A percentile compares a stretch with the other conserved stretches of the same genome.
These are phyloP conservation scores for Erpornis zantholeuca DNA, from an alignment of 2,113 vertebrate genomes.

Conservation along the genomic window DNA sequence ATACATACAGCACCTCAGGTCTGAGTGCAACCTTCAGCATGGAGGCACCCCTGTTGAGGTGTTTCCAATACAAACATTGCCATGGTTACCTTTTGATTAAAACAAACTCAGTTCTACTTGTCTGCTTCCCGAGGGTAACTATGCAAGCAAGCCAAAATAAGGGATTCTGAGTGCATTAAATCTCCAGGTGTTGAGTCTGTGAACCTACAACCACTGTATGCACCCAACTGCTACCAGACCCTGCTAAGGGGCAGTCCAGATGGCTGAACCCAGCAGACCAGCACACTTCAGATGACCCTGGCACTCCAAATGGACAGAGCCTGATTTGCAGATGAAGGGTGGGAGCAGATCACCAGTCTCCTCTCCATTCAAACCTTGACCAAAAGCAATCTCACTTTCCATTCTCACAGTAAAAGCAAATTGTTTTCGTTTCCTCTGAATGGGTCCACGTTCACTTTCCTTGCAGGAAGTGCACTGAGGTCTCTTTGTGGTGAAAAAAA, in stretches of 20 bases:
- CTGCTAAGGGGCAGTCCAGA: neutral
- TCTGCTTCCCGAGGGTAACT: neutral
- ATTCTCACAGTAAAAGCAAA: neutral
- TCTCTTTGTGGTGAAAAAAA: neutral
- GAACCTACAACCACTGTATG: neutral
- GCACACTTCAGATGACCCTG: neutral
- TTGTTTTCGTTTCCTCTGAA: neutral
- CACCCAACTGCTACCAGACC: neutral
- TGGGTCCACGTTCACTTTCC: neutral
- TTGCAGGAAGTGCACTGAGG: neutral
- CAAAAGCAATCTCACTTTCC: neutral
- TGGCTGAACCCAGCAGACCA: neutral
- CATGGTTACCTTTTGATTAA: constrained; percentile 1
- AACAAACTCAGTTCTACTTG: neutral
- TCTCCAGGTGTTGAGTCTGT: neutral
- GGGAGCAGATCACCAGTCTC: neutral
- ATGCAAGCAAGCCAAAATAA: neutral
- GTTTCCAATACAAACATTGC: constrained; percentile 40
- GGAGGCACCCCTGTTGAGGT: neutral
- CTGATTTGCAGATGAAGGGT: neutral
- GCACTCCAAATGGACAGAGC: neutral
- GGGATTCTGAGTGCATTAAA: neutral
- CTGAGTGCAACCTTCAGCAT: neutral
- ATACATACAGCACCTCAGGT: neutral
- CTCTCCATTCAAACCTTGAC: neutral